Base-by-base conservation (phyloP, 2,888 invertebrate genomes). In the Morpho helenor region DNA sequence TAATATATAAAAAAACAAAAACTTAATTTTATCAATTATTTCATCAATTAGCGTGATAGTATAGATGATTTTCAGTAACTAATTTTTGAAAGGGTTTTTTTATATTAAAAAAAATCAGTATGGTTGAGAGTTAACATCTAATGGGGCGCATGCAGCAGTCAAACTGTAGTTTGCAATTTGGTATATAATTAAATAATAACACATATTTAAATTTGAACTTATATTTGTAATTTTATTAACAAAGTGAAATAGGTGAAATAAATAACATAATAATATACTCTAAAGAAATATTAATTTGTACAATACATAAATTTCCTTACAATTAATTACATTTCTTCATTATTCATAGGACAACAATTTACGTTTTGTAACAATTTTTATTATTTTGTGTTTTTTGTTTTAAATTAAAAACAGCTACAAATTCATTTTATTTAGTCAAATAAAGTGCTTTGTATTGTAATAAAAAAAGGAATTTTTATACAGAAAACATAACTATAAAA, bases 211-310 rank as follows among this genome's bases (percentile, higher is more conserved):
- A 74, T 80, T 78, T 79, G 74, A 80, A 79, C 75, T 77, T 80
- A 79, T 71, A 79, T 71, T 76, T 80, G 80, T 80, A 76, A 79
- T 79, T 87, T 86, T 84, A 84, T 83, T 84, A 86, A 87, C 84
- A 84, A 84, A 68, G 63, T 66, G 68, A 67, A 67, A 84, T 86
- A 83, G 75, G 75, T 82, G 82, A 83, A 89, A 89, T 88, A 89
- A 88, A 89, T 89, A 89, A 89, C 87, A 84, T 85, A 68, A 67
- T 65, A 82, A 82, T 84, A 87, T 84, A 84, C 79, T 84, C 84
- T 80, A 80, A 84, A 76, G 82, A 87, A 83, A 79, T 84, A 87
- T 86, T 87, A 82, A 85, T 88, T 89, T 90, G 89, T 90, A 90
- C 89, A 90, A 84, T 86, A 81, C 75, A 80, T 82, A 79, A 79